Percentiles rank a stretch among this genome's conserved stretches.
phyloP scores from a whole-genome alignment of 1,140 invertebrate species.

The Amphibalanus amphitrite region DNA sequence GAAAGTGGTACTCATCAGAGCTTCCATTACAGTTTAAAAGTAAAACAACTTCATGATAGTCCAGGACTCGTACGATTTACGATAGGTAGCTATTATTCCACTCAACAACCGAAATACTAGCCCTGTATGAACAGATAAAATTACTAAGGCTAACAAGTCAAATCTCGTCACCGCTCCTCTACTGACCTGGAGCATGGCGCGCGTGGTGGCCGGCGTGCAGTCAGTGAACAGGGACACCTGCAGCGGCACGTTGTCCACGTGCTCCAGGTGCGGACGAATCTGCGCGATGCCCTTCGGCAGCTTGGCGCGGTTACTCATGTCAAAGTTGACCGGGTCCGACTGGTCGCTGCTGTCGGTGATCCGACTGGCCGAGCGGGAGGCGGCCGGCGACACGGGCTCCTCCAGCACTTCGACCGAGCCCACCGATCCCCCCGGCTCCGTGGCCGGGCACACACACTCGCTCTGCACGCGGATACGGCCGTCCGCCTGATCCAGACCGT shows the following conservation, averaged over 20 bases:
- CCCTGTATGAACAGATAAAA: too few relatives aligned
- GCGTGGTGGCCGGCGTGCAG: conserved; percentile 58
- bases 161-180: too few relatives aligned
- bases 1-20: too few relatives aligned
- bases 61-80: too few relatives aligned
- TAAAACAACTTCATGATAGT: too few relatives aligned
- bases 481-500: background rate
- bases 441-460: background rate
- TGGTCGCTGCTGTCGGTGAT: conserved; percentile 74
- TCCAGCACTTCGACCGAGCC: background rate
- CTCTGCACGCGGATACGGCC: background rate
- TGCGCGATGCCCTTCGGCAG: conserved; percentile 90
- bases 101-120: too few relatives aligned
- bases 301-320: conserved; percentile 85
- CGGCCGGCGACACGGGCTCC: background rate
- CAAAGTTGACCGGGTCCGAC: conserved; percentile 43
- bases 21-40: too few relatives aligned
- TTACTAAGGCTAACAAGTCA: too few relatives aligned
- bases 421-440: too few relatives aligned
- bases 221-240: conserved; percentile 93
- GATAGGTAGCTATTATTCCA: too few relatives aligned
- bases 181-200: conserved; percentile 31
- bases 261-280: conserved; percentile 83
- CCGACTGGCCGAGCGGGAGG: conserved; percentile 57
- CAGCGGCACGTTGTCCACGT: conserved; percentile 91